Conservation (phyloP, 2,888 invertebrate species). For the Oscheius sp. region DNA sequence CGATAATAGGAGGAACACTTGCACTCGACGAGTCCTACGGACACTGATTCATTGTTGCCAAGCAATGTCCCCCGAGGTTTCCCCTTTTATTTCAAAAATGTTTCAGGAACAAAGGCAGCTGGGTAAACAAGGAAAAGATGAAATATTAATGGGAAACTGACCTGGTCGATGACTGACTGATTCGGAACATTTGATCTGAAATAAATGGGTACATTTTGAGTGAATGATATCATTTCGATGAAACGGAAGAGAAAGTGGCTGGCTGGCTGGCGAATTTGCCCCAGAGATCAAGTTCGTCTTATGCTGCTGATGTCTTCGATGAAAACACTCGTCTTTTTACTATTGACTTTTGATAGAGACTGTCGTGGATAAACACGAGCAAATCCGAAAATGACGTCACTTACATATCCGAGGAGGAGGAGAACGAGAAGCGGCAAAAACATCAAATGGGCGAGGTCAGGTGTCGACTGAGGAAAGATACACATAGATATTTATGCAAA, state of each 20-base stretch:
- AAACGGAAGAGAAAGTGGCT: background rate
- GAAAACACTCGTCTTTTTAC: no score
- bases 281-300: no score
- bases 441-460: background rate
- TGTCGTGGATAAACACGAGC: no score
- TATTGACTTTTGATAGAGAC: no score
- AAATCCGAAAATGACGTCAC: background rate
- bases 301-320: no score
- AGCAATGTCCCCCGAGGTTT: background rate
- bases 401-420: background rate
- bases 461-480: background rate
- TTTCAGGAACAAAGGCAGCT: background rate
- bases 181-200: background rate
- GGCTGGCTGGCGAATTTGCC: background rate
- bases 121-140: background rate
- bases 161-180: background rate
- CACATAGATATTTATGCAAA: constrained; percentile 10
- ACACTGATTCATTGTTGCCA: constrained; percentile 7
- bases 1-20: background rate
- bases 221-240: background rate
- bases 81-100: background rate
- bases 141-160: background rate
- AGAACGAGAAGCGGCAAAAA: background rate
- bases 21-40: background rate
- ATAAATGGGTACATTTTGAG: background rate